Evolutionary conservation across 2,113 vertebrate genomes (phyloP).

Genomic region (Chaetorhynchus papuensis): DNA sequence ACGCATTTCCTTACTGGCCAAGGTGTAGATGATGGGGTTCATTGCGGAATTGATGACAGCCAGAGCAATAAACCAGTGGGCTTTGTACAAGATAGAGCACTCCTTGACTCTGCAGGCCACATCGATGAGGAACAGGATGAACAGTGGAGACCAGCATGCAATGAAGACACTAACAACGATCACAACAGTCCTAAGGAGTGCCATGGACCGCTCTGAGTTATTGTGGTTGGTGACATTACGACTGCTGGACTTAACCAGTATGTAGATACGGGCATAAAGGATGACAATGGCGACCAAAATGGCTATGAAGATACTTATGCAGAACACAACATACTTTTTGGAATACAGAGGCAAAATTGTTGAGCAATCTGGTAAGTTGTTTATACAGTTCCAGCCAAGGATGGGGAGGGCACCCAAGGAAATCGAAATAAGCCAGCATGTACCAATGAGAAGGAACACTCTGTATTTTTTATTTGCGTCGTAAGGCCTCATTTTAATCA

Average conservation of each 20-base stretch:
- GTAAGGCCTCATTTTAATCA: slow-evolving; percentile 98
- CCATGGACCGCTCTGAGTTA: slow-evolving; percentile 88
- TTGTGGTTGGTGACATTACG: slow-evolving; percentile 86
- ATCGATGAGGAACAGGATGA: slow-evolving; percentile 87
- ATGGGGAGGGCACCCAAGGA: slow-evolving; percentile 88
- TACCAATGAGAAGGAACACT: slow-evolving; percentile 92
- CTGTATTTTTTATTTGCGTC: slow-evolving; percentile 91
- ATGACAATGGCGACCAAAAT: slow-evolving; percentile 86
- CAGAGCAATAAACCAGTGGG: slow-evolving; percentile 87
- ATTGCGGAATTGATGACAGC: slow-evolving; percentile 92
- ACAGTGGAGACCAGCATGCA: slow-evolving; percentile 91
- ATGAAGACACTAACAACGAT: slow-evolving; percentile 95
- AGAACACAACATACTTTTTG: slow-evolving; percentile 93
- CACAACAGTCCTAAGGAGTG: slow-evolving; percentile 89
- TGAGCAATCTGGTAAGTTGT: slow-evolving; percentile 86
- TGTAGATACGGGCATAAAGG: slow-evolving; percentile 91
- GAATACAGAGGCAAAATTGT: slow-evolving; percentile 90
- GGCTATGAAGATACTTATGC: slow-evolving; percentile 85
- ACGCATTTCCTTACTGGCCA: slow-evolving; percentile 96
- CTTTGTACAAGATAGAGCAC: slow-evolving; percentile 81
- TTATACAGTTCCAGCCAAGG: slow-evolving; percentile 93
- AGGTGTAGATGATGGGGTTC: slow-evolving; percentile 93
- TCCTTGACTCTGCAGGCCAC: slow-evolving; percentile 81
- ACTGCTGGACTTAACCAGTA: slow-evolving; percentile 90
- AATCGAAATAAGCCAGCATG: slow-evolving; percentile 89